A percentile compares a stretch with the other conserved stretches of the same genome.
Evolutionary conservation across 2,797 vertebrate species (phyloP).

Genomic region (Darevskia nairensis): DNA sequence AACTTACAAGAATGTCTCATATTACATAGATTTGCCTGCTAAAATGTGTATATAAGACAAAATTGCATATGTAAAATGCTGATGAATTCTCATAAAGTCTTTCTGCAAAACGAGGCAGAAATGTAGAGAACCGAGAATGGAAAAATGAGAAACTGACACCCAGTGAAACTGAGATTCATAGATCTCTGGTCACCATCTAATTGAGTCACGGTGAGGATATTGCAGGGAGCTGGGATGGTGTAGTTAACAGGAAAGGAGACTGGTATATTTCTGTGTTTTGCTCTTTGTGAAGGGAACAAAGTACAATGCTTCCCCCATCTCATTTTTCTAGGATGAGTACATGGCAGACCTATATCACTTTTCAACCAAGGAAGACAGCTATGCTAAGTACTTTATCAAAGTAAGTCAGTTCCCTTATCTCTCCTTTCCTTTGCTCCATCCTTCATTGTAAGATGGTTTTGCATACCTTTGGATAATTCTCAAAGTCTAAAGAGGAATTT

Average conservation of each 20-base stretch:
- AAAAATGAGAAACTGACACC: too few species aligned
- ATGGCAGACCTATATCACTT: conserved; percentile 97
- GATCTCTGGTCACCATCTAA: too few species aligned
- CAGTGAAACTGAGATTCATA: too few species aligned
- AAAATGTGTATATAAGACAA: too few species aligned
- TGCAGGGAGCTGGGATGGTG: background rate
- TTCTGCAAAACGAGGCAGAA: too few species aligned
- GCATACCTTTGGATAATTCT: background rate
- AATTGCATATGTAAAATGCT: too few species aligned
- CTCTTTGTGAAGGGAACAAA: background rate
- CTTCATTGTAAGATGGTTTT: background rate
- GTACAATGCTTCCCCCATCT: conserved; percentile 29
- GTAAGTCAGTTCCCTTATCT: conserved; percentile 77
- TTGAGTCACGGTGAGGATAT: too few species aligned
- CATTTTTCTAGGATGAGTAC: conserved; percentile 88
- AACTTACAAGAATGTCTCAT: too few species aligned
- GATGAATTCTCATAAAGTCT: too few species aligned
- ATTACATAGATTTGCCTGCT: too few species aligned
- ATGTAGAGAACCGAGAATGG: too few species aligned
- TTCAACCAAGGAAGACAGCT: conserved; percentile 92
- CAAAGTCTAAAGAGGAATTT: background rate
- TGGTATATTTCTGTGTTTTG: background rate
- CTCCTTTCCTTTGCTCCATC: background rate
- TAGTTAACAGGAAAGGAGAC: background rate
- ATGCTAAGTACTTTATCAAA: conserved; percentile 91